Percentiles rank a stretch among this genome's conserved stretches.
Evolutionary conservation across 2,113 vertebrate species (phyloP).

Genomic region (Urocolius indicus): DNA sequence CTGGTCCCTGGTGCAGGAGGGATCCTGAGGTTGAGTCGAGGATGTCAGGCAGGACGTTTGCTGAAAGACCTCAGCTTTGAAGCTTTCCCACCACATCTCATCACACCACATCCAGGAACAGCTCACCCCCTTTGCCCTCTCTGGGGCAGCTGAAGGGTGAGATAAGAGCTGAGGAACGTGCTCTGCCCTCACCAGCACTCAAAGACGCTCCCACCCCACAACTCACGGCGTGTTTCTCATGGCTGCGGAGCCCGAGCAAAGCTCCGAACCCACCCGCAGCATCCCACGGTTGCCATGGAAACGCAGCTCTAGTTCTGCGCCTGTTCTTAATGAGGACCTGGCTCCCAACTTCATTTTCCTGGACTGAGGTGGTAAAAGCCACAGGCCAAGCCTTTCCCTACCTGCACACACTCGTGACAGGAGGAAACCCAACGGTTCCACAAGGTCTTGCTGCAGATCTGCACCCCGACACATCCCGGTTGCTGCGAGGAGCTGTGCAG

Average conservation of each 20-base stretch:
- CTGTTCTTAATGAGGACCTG: not conserved
- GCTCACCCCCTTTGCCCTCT: not conserved
- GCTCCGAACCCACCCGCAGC: not conserved
- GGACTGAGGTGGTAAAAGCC: not conserved
- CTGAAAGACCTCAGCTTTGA: not conserved
- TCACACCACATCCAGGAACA: not conserved
- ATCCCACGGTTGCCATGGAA: not conserved
- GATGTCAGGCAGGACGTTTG: not conserved
- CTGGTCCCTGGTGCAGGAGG: not conserved
- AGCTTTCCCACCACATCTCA: not conserved
- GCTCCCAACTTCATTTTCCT: not conserved
- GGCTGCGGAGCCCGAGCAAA: not conserved
- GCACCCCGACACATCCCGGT: fast-evolving
- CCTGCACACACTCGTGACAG: not conserved
- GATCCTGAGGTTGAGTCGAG: not conserved
- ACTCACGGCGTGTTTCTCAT: not conserved
- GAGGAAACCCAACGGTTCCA: not conserved
- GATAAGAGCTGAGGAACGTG: not conserved
- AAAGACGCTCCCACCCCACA: not conserved
- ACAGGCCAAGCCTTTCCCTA: not conserved
- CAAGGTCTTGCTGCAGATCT: not conserved
- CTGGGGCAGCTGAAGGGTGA: not conserved
- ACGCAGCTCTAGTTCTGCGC: not conserved
- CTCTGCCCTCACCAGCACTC: not conserved
- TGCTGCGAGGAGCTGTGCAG: not conserved